Percentiles rank a stretch among this genome's conserved stretches.
phyloP scores from a whole-genome alignment of 2,797 vertebrate genomes.

The Hoplostethus atlanticus region DNA sequence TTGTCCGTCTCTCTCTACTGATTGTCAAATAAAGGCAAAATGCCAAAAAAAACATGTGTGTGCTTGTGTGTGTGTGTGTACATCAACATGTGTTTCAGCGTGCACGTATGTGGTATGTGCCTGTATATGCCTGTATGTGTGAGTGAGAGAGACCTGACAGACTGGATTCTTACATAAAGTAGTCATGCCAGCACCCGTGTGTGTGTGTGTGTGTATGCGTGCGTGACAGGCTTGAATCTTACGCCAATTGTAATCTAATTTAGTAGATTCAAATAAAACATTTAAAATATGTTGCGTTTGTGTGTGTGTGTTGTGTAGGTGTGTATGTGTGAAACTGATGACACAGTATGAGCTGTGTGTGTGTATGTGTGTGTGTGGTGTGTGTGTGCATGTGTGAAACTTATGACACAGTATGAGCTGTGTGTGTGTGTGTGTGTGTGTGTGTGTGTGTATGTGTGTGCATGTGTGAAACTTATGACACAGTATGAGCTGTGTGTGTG shows the following conservation, averaged over 20 bases:
- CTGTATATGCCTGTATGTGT: not conserved
- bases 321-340: not conserved
- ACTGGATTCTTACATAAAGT: constrained; percentile 5
- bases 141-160: constrained; percentile 20
- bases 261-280: constrained; percentile 33
- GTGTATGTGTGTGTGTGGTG: constrained; percentile 9
- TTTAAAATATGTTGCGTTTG: not conserved
- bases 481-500: not conserved
- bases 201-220: not conserved
- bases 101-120: not conserved
- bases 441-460: too few relatives aligned
- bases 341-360: not conserved
- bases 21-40: too few relatives aligned
- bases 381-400: too few relatives aligned
- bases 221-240: constrained; percentile 5
- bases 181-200: too few relatives aligned
- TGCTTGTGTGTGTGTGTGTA: constrained; percentile 16
- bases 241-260: constrained; percentile 33
- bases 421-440: too few relatives aligned
- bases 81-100: too few relatives aligned
- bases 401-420: too few relatives aligned
- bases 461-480: too few relatives aligned
- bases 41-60: not conserved
- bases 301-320: constrained; percentile 22
- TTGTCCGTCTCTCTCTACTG: too few relatives aligned